Evolutionary conservation across 2,797 vertebrate genomes (phyloP).

Genomic region (Rhynchotus rufescens): DNA sequence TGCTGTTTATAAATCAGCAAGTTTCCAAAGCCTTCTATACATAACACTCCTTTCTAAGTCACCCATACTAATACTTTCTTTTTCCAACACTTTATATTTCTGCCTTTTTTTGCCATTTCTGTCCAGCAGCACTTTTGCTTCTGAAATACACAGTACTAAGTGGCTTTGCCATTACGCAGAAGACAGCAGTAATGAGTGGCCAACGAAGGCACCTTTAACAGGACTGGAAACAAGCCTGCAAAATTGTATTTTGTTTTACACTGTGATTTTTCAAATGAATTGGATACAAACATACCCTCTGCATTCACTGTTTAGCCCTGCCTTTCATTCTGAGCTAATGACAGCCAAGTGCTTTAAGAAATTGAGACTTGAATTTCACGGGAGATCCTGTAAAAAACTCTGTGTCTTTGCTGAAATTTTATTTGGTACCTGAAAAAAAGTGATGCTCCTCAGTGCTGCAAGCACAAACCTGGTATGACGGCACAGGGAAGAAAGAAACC

Average conservation of each 20-base stretch:
- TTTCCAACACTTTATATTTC: neutral
- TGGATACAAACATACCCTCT: neutral
- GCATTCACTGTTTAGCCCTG: neutral
- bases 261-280: neutral
- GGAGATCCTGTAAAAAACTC: conserved; percentile 34
- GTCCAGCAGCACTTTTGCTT: neutral
- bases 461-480: conserved; percentile 39
- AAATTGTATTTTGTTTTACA: neutral
- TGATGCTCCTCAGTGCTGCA: neutral
- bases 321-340: neutral
- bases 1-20: neutral
- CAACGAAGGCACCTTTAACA: neutral
- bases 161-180: neutral
- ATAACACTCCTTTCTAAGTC: neutral
- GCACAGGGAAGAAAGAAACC: conserved; percentile 31
- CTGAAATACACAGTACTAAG: neutral
- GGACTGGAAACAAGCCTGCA: neutral
- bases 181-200: neutral
- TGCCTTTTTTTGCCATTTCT: neutral
- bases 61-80: neutral
- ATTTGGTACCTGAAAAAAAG: conserved; percentile 54
- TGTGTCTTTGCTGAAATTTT: conserved; percentile 29
- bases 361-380: conserved; percentile 42
- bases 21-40: neutral
- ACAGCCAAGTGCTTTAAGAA: neutral